These are phyloP conservation scores for Dicrostonyx torquatus DNA, from an alignment of 2,797 vertebrate species.

Conservation along the genomic window DNA sequence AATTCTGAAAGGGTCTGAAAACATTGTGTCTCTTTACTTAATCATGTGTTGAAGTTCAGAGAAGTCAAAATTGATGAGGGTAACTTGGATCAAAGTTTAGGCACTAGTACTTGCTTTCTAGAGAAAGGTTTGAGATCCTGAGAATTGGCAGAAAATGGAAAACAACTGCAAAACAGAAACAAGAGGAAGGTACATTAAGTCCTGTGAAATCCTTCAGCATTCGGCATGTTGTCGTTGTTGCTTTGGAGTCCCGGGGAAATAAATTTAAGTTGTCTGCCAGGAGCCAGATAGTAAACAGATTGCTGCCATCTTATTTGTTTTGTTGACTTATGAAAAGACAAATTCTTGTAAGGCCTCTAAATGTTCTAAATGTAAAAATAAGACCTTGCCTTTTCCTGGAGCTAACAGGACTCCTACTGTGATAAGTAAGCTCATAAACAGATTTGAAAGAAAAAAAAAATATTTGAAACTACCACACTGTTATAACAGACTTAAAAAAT, in stretches of 20 bases:
- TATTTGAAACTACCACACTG: background rate
- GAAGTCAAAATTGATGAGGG: background rate
- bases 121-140: background rate
- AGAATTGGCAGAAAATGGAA: background rate
- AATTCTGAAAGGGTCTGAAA: background rate
- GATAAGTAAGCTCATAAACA: background rate
- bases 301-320: background rate
- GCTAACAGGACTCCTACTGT: background rate
- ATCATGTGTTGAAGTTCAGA: background rate
- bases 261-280: background rate
- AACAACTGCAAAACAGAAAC: background rate
- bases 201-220: background rate
- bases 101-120: background rate
- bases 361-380: background rate
- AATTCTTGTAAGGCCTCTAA: background rate
- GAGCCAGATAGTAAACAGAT: background rate
- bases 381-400: background rate
- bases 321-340: background rate
- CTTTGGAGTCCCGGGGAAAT: background rate
- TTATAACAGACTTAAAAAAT: background rate
- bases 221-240: too few relatives aligned
- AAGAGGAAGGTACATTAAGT: background rate
- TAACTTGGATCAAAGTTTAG: background rate
- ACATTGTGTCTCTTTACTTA: background rate
- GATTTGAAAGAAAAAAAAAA: background rate